Percentiles rank a stretch among this genome's conserved stretches.
phyloP scores from a whole-genome alignment of 1,140 invertebrate genomes.

The Anastrepha ludens region DNA sequence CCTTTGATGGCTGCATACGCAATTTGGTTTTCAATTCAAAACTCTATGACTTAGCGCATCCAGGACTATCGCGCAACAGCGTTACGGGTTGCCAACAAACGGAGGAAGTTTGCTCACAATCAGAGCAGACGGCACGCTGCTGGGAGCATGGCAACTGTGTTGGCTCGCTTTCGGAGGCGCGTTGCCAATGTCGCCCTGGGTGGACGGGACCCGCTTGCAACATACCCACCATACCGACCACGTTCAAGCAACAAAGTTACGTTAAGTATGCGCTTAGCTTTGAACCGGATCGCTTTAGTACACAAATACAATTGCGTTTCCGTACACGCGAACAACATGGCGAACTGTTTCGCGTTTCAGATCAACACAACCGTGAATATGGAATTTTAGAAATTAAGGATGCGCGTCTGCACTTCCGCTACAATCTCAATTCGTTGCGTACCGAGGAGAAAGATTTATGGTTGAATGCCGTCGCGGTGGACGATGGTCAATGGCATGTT shows the following conservation, averaged over 20 bases:
- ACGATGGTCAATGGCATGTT: constrained; percentile 98
- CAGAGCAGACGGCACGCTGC: constrained; percentile 87
- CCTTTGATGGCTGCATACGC: constrained; percentile 95
- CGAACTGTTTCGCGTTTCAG: constrained; percentile 92
- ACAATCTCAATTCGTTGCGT: constrained; percentile 92
- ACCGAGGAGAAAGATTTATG: constrained; percentile 93
- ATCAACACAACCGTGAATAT: constrained; percentile 96
- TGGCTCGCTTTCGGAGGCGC: constrained; percentile 90
- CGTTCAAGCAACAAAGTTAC: constrained; percentile 93
- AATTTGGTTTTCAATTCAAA: constrained; percentile 97
- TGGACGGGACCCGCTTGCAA: constrained; percentile 92
- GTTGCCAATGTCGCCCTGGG: constrained; percentile 94
- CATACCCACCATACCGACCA: constrained; percentile 88
- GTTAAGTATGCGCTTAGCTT: constrained; percentile 97
- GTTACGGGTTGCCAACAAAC: constrained; percentile 92
- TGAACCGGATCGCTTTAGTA: constrained; percentile 92
- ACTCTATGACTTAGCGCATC: constrained; percentile 93
- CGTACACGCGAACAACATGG: constrained; percentile 94
- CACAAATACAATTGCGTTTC: constrained; percentile 93
- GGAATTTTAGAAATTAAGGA: constrained; percentile 96
- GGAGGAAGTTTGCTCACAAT: constrained; percentile 89
- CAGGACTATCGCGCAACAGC: constrained; percentile 88
- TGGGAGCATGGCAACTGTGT: constrained; percentile 95
- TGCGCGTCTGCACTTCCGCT: constrained; percentile 91
- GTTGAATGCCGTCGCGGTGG: constrained; percentile 91